Base-by-base conservation (phyloP, 1,140 invertebrate species). In the Scaptomyza montana region DNA sequence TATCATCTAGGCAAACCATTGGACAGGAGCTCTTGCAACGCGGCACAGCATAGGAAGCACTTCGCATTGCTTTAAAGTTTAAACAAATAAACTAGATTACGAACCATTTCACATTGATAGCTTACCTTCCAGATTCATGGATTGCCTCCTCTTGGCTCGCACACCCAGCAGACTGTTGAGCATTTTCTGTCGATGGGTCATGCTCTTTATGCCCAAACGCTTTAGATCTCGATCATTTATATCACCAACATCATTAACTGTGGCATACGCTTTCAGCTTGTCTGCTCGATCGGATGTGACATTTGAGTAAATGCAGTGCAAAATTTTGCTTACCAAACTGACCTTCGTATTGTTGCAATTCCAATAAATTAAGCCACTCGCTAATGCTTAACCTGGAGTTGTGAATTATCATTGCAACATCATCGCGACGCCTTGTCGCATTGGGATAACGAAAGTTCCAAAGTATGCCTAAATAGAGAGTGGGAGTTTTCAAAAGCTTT, bases 101-200 rank as follows among this genome's bases (percentile, higher is more conserved):
- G 9, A 51, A 2, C 21, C 3, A 21, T 46, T 8, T 50, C 43
- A 45, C 39, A 64, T 47, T 33, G n/a, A 1, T 41, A 0, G n/a
- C 51, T 73, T 55, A 79, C 90, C 90, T 67, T 91, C 90, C 12
- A 91, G 59, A 53, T 89, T 91, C 82, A 90, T 81, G 10, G 86
- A 90, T 25, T 91, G 89, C 1, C 89, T 50, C 0, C 85, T 80
- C 55, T 95, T 95, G 5, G 93, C 93, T 47, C 93, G 92, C 1
- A 95, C 92, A 4, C 93, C 92, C 2, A 94, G 92, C n/a, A 96
- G 89, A 86, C 94, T 95, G 43, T 94, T 94, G 10, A 95, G 92
- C 49, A 95, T 93, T 70, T 93, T 93, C 5, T 94, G 94, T 41
- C 95, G 90, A 85, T 95, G 95, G 9, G 93, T 93, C 0, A 93